phyloP scores from a whole-genome alignment of 2,113 vertebrate genomes.

The Puntigrus tetrazona region DNA sequence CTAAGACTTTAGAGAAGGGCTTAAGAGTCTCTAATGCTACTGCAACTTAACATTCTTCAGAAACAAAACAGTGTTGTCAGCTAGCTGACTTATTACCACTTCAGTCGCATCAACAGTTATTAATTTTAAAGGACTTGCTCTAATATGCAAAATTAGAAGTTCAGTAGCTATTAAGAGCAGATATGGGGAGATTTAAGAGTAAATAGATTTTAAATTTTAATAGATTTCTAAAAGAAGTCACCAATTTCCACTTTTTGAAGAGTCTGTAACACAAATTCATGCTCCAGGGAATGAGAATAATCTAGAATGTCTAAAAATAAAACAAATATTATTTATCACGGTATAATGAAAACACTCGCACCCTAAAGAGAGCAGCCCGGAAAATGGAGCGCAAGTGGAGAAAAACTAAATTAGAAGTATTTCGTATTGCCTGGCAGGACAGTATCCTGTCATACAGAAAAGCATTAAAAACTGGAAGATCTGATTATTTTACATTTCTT shows the following conservation, averaged over 20 bases:
- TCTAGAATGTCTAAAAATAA: neutral
- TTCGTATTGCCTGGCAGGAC: too few species aligned
- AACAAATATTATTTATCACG: too few species aligned
- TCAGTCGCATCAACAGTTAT: neutral
- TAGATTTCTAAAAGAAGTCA: neutral
- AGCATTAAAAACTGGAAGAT: too few species aligned
- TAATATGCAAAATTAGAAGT: neutral
- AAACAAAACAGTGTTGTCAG: neutral
- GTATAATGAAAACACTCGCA: too few species aligned
- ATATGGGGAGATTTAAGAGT: too few species aligned
- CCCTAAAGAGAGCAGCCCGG: too few species aligned
- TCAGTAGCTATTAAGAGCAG: neutral
- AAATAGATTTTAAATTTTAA: too few species aligned
- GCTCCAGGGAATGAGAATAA: neutral
- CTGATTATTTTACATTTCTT: too few species aligned
- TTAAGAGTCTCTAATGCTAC: neutral
- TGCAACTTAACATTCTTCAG: neutral
- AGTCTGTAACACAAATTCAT: neutral
- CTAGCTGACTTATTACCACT: neutral
- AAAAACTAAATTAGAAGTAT: too few species aligned
- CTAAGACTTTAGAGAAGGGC: neutral
- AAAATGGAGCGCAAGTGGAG: too few species aligned
- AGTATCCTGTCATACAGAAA: too few species aligned
- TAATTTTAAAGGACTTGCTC: neutral
- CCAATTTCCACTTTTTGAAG: neutral